These are phyloP conservation scores for Amblyteles armatorius DNA, from an alignment of 2,888 invertebrate genomes.

Conservation along the genomic window DNA sequence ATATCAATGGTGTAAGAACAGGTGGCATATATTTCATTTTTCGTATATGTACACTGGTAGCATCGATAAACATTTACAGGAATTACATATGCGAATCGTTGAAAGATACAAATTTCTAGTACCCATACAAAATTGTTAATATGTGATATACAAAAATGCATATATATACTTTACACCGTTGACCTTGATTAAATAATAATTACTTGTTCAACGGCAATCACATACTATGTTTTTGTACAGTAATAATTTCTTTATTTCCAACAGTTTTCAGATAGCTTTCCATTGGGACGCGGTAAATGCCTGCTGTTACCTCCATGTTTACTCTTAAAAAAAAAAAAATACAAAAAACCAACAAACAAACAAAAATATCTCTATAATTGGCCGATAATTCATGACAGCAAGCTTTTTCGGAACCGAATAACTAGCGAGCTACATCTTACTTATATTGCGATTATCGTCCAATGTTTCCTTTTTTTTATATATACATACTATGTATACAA, in stretches of 20 bases:
- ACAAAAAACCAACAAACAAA: slow-evolving; percentile 60
- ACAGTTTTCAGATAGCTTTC: slow-evolving; percentile 85
- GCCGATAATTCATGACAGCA: slow-evolving; percentile 65
- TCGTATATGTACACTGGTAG: slow-evolving; percentile 61
- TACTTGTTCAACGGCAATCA: slow-evolving; percentile 47
- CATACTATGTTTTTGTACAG: slow-evolving; percentile 75
- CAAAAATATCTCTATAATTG: slow-evolving; percentile 63
- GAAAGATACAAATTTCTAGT: slow-evolving; percentile 39
- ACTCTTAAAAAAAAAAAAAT: slow-evolving; percentile 74
- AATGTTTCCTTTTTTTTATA: slow-evolving; percentile 66
- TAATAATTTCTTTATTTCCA: slow-evolving; percentile 84
- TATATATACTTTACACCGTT: slow-evolving; percentile 80
- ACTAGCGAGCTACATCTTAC: slow-evolving; percentile 67
- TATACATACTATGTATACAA: slow-evolving; percentile 63
- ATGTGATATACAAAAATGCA: slow-evolving; percentile 65
- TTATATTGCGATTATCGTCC: slow-evolving; percentile 66
- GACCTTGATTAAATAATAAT: slow-evolving; percentile 72
- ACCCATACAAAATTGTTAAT: slow-evolving; percentile 49
- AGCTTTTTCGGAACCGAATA: slow-evolving; percentile 62
- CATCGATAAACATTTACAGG: slow-evolving; percentile 69
- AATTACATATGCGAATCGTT: slow-evolving; percentile 55
- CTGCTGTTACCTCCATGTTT: slow-evolving; percentile 82
- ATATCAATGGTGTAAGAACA: slow-evolving; percentile 83
- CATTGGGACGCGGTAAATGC: slow-evolving; percentile 83
- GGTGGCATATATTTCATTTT: slow-evolving; percentile 66